Percentiles rank a stretch among this genome's conserved stretches.
Conservation (phyloP, 2,113 vertebrate genomes). For the Chaetura pelagica region DNA sequence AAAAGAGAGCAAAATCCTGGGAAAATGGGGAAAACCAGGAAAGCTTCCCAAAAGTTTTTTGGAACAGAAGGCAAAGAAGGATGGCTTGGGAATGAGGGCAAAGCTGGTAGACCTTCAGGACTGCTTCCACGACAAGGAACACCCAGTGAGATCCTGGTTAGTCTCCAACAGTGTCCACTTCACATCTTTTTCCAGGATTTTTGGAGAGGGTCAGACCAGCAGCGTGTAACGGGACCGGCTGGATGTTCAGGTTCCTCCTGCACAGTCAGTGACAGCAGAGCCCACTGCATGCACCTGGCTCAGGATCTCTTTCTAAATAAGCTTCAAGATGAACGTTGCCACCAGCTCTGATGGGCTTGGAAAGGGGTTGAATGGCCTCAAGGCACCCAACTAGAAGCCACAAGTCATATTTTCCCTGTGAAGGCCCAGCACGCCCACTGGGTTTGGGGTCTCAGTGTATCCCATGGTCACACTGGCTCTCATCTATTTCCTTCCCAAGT, state of each 20-base stretch:
- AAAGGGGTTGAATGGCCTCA: not conserved
- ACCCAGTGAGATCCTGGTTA: not conserved
- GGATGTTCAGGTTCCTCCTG: accelerated
- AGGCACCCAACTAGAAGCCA: not conserved
- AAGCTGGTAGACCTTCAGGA: not conserved
- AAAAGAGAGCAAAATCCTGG: not conserved
- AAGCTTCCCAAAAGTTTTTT: not conserved
- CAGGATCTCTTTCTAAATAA: accelerated
- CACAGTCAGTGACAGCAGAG: accelerated
- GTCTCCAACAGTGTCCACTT: accelerated
- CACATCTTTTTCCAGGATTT: not conserved
- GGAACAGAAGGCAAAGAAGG: not conserved
- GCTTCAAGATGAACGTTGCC: not conserved
- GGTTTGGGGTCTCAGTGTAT: accelerated
- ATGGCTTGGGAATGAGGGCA: too few relatives aligned
- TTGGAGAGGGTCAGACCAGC: not conserved
- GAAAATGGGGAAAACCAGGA: not conserved
- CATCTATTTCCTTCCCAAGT: not conserved
- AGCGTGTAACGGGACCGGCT: accelerated
- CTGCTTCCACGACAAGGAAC: not conserved
- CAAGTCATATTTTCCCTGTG: accelerated
- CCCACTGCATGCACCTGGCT: accelerated
- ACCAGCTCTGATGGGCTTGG: not conserved
- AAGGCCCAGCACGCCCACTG: accelerated
- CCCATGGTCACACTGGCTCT: accelerated